These are phyloP conservation scores for Nothobranchius kuhntae DNA, from an alignment of 2,113 vertebrate genomes.

Conservation along the genomic window DNA sequence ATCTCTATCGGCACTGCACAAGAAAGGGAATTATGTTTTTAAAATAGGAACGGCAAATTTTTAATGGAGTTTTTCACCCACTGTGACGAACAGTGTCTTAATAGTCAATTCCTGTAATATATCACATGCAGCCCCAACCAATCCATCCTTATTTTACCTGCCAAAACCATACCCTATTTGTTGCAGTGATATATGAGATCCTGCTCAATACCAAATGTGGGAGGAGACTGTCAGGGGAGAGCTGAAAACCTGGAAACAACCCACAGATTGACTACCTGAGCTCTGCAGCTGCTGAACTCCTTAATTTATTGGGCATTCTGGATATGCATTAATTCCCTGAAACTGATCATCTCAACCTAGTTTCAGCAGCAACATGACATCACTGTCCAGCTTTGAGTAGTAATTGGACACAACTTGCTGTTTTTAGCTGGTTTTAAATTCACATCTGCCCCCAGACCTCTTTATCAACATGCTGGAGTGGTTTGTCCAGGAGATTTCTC, in stretches of 20 bases:
- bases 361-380: conserved; percentile 22
- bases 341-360: conserved; percentile 44
- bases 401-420: conserved; percentile 30
- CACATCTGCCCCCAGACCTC: conserved; percentile 10
- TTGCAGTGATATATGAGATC: conserved; percentile 58
- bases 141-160: conserved; percentile 16
- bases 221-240: conserved; percentile 37
- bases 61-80: background rate
- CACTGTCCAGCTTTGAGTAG: conserved; percentile 22
- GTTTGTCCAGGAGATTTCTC: conserved; percentile 32
- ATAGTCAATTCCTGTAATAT: conserved; percentile 19
- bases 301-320: conserved; percentile 45
- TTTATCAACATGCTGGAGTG: conserved; percentile 20
- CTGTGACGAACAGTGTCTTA: conserved; percentile 14
- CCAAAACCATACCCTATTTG: conserved; percentile 48
- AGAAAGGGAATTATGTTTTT: background rate
- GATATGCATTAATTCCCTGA: conserved; percentile 33
- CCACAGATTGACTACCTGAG: conserved; percentile 60
- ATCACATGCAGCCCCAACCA: conserved; percentile 10
- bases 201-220: conserved; percentile 45
- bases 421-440: conserved; percentile 34
- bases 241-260: conserved; percentile 48
- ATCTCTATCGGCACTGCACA: background rate
- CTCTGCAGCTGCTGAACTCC: conserved; percentile 39
- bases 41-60: background rate